Conservation (phyloP, 35 echinoderm and acorn worm species). For the Apostichopus californicus region DNA sequence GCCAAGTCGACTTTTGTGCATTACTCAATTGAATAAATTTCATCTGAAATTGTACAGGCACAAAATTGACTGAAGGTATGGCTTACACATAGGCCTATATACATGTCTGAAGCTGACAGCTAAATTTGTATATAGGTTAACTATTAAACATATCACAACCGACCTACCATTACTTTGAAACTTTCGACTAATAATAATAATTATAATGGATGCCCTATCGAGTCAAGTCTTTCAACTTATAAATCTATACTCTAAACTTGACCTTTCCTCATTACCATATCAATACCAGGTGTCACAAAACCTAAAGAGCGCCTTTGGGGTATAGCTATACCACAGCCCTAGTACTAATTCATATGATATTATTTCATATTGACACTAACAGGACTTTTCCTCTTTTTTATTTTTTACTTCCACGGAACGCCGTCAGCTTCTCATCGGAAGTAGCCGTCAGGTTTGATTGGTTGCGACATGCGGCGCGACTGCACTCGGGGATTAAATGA, state of each 20-base stretch:
- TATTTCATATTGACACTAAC: not conserved
- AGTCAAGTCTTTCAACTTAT: not conserved
- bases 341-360: not conserved
- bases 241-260: not conserved
- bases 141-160: too few species aligned
- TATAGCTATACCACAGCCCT: not conserved
- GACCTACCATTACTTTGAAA: too few species aligned
- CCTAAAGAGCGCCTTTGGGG: not conserved
- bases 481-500: slow-evolving; percentile 20
- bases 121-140: too few species aligned
- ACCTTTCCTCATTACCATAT: not conserved
- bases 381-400: not conserved
- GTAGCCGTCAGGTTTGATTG: slow-evolving; percentile 12
- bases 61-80: too few species aligned
- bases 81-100: too few species aligned
- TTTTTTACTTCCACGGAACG: not conserved
- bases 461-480: slow-evolving; percentile 10
- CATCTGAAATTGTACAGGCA: too few species aligned
- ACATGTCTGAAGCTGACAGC: too few species aligned
- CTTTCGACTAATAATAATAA: too few species aligned
- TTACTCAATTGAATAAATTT: too few species aligned
- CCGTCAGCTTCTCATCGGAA: slow-evolving; percentile 35
- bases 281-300: not conserved
- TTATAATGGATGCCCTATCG: too few species aligned
- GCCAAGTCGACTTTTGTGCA: too few species aligned